Conservation (phyloP, 2,888 invertebrate species). For the Parnassius glacialis region DNA sequence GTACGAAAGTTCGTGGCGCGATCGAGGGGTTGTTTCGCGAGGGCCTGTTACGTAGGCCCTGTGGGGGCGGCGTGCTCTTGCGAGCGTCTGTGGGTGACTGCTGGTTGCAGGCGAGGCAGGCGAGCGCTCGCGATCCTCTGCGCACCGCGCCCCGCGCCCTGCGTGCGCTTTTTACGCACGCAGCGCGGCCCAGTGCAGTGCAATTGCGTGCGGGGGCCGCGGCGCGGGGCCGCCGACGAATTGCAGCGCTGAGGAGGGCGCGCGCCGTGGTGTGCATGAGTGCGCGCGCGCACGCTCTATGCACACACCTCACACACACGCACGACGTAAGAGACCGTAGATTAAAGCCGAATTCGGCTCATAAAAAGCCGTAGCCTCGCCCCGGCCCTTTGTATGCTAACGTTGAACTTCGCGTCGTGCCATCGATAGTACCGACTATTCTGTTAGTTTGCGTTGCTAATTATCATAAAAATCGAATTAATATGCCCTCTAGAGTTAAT, state of each 20-base stretch:
- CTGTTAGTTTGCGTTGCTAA: slow-evolving; percentile 48
- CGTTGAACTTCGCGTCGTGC: slow-evolving; percentile 65
- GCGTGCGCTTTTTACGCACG: slow-evolving; percentile 81
- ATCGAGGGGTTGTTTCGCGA: slow-evolving; percentile 64
- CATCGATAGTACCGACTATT: slow-evolving; percentile 51
- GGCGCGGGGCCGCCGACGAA: slow-evolving; percentile 68
- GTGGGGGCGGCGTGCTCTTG: slow-evolving; percentile 75
- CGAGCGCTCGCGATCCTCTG: slow-evolving; percentile 54
- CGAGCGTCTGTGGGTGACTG: slow-evolving; percentile 76
- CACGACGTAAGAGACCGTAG: slow-evolving; percentile 52
- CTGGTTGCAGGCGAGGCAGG: slow-evolving; percentile 51
- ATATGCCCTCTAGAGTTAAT: slow-evolving; percentile 48
- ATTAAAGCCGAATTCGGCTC: slow-evolving; percentile 69
- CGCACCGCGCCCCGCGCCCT: slow-evolving; percentile 61
- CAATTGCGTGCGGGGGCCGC: slow-evolving; percentile 74
- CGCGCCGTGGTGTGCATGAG: slow-evolving; percentile 66
- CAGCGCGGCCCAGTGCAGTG: slow-evolving; percentile 74
- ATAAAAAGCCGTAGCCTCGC: slow-evolving; percentile 70
- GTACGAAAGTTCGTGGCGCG: slow-evolving; percentile 60
- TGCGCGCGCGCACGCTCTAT: slow-evolving; percentile 49
- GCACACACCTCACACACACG: slow-evolving; percentile 16
- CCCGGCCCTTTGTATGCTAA: slow-evolving; percentile 70
- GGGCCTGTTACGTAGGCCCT: slow-evolving; percentile 53
- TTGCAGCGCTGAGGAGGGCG: slow-evolving; percentile 77
- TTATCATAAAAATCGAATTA: slow-evolving; percentile 58